Evolutionary conservation across 2,888 invertebrate species (phyloP).

Genomic region (Amphiduros pacificus): DNA sequence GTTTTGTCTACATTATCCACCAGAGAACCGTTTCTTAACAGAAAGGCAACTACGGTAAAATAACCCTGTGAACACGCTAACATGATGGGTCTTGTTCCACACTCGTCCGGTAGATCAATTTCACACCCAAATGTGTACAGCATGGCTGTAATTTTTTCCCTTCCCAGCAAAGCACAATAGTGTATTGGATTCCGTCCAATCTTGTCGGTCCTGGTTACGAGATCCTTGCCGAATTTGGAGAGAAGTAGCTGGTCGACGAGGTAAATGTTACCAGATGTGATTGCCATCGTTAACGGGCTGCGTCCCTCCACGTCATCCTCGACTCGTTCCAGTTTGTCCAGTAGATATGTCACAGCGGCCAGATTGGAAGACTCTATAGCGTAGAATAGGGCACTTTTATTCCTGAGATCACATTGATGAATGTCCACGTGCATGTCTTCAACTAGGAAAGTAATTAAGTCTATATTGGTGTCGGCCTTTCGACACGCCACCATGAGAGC

Average conservation of each 20-base stretch:
- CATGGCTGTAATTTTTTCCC: constrained; percentile 12
- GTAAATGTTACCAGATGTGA: constrained; percentile 21
- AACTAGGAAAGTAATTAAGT: constrained; percentile 26
- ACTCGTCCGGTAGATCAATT: constrained; percentile 12
- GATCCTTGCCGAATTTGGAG: constrained; percentile 22
- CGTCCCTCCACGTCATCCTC: constrained; percentile 23
- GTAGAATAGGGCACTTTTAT: constrained; percentile 29
- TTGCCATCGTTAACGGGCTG: constrained; percentile 30
- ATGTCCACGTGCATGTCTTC: constrained; percentile 29
- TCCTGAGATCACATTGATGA: constrained; percentile 10
- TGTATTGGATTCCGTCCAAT: constrained; percentile 28
- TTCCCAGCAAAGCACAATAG: constrained; percentile 28
- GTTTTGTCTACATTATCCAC: constrained; percentile 23
- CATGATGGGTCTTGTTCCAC: constrained; percentile 33
- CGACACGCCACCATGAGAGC: constrained; percentile 23
- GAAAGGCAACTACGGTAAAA: constrained; percentile 16
- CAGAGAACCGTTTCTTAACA: constrained; percentile 22
- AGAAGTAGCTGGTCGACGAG: constrained; percentile 25
- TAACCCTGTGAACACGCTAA: constrained; percentile 25
- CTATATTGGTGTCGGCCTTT: constrained; percentile 2
- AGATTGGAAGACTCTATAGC: constrained; percentile 30
- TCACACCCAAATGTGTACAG: constrained; percentile 12
- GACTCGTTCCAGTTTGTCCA: constrained; percentile 17
- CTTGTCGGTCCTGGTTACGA: constrained; percentile 21
- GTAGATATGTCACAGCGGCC: constrained; percentile 21